phyloP scores from a whole-genome alignment of 2,113 vertebrate genomes.

The Sceloporus tristichus region DNA sequence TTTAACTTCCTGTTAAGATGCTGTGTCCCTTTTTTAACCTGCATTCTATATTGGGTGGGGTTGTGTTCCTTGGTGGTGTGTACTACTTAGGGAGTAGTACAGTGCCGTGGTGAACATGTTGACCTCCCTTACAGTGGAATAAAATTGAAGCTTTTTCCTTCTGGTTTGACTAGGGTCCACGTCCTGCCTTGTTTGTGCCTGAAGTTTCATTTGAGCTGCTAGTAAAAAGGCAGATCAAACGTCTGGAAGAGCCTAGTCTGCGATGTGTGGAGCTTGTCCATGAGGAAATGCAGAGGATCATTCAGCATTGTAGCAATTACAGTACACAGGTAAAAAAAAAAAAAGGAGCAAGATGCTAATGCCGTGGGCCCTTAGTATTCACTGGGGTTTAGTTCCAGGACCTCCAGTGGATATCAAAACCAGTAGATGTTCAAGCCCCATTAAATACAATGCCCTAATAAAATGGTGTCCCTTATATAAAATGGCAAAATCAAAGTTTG shows the following conservation, averaged over 20 bases:
- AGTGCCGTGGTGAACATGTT: not conserved
- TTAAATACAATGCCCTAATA: too few relatives aligned
- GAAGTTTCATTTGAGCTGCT: constrained; percentile 97
- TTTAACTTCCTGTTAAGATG: not conserved
- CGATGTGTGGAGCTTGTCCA: constrained; percentile 98
- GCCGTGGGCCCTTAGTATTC: too few relatives aligned
- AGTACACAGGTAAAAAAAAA: constrained; percentile 90
- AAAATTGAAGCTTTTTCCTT: not conserved
- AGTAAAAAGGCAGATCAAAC: constrained; percentile 96
- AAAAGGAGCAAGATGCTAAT: not conserved
- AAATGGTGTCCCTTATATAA: too few relatives aligned
- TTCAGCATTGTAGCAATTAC: constrained; percentile 98
- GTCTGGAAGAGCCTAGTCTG: constrained; percentile 95
- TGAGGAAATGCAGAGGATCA: constrained; percentile 99
- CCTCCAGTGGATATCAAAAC: too few relatives aligned
- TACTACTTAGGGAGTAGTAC: not conserved
- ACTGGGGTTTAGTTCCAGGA: too few relatives aligned
- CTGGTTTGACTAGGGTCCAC: constrained; percentile 85
- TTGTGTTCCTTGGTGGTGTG: not conserved
- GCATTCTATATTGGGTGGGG: not conserved
- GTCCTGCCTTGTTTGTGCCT: constrained; percentile 96
- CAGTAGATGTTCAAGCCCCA: too few relatives aligned
- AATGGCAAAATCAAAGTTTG: too few relatives aligned
- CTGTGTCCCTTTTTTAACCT: not conserved
- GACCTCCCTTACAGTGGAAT: not conserved